phyloP scores from a whole-genome alignment of 2,888 invertebrate species.

The Hirtodrosophila trivittata region DNA sequence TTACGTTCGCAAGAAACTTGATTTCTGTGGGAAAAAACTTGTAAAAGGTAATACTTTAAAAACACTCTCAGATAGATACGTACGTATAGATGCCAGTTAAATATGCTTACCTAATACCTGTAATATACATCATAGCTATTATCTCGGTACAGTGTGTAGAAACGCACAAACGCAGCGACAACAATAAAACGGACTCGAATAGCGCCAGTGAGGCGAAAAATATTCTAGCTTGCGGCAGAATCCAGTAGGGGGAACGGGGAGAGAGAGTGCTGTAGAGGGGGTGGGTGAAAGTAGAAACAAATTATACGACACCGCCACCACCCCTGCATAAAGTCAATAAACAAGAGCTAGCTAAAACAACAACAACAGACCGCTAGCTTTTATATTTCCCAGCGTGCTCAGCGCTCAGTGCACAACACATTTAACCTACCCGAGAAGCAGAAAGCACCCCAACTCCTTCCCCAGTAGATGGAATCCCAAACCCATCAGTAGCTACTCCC shows the following conservation, averaged over 20 bases:
- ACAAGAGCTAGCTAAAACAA: conserved; percentile 60
- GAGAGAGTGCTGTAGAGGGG: conserved; percentile 10
- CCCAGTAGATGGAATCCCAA: conserved; percentile 15
- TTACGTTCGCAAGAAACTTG: too few species aligned
- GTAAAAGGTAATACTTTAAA: too few species aligned
- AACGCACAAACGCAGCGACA: conserved; percentile 19
- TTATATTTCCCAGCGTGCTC: conserved; percentile 64
- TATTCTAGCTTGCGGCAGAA: conserved; percentile 58
- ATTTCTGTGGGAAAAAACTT: too few species aligned
- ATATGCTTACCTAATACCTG: too few species aligned
- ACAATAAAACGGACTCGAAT: conserved; percentile 23
- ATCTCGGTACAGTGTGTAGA: conserved; percentile 7
- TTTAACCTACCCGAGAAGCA: conserved; percentile 52
- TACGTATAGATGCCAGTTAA: too few species aligned
- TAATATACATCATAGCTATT: too few species aligned
- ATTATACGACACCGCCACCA: conserved; percentile 69
- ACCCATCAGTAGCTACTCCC: conserved; percentile 10
- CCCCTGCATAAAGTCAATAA: conserved; percentile 73
- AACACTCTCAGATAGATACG: too few species aligned
- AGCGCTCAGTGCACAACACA: conserved; percentile 51
- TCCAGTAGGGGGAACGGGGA: background rate
- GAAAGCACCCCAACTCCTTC: conserved; percentile 12
- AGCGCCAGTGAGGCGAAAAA: conserved; percentile 76
- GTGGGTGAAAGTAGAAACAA: conserved; percentile 74
- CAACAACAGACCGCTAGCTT: conserved; percentile 58